These are phyloP conservation scores for Rhingia rostrata DNA, from an alignment of 2,888 invertebrate genomes.

Conservation along the genomic window DNA sequence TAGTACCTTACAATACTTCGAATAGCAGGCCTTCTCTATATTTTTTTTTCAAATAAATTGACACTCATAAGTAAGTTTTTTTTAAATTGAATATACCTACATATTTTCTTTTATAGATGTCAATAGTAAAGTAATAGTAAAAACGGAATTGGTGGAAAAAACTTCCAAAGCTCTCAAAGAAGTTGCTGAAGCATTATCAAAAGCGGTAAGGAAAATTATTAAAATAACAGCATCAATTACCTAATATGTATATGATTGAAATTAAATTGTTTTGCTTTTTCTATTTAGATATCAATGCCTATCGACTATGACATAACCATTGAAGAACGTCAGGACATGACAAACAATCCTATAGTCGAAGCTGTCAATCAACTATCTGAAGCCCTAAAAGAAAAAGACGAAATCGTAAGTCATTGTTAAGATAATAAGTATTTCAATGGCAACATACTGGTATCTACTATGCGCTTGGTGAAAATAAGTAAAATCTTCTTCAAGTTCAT, in stretches of 20 bases:
- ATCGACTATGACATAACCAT: constrained; percentile 55
- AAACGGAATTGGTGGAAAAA: constrained; percentile 49
- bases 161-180: constrained; percentile 46
- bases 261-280: not conserved
- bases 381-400: constrained; percentile 12
- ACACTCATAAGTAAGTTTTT: no score
- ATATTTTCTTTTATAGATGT: constrained; percentile 43
- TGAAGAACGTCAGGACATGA: constrained; percentile 1
- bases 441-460: no score
- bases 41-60: not conserved
- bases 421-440: no score
- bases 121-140: constrained; percentile 26
- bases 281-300: constrained; percentile 44
- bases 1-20: no score
- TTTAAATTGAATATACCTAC: no score
- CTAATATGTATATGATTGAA: not conserved
- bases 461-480: no score
- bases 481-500: no score
- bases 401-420: constrained; percentile 16
- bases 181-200: constrained; percentile 46
- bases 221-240: not conserved
- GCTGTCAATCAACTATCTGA: constrained; percentile 48
- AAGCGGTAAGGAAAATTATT: constrained; percentile 28
- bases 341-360: constrained; percentile 53
- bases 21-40: no score